Evolutionary conservation across 1,140 invertebrate species (phyloP), one percentile per base, ranked within the genome.

Genomic region (roundworm (Caenorhabditis elegans)): DNA sequence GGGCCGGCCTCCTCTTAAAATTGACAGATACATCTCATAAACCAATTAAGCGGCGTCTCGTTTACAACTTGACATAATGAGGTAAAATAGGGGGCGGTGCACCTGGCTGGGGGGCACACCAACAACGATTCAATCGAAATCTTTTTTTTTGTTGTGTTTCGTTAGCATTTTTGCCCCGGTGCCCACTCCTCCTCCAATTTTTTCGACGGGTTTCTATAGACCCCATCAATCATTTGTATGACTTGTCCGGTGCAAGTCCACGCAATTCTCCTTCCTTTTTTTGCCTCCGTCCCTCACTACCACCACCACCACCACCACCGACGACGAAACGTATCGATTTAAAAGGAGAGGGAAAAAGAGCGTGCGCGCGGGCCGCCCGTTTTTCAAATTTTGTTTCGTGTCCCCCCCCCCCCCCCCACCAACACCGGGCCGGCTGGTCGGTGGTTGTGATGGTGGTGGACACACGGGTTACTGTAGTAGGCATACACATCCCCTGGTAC

Each of bases 211-310:
- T 70, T 70, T 70, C 60, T 34, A 70, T 70, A 70, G 34, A 70
- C 60, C 60, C 39, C 60, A 70, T 70, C 60, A 70, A 70, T 70
- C 60, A 70, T 70, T 70, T 70, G 60, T 70, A 70, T 70, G 60
- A 70, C 60, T 70, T 70, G 60, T 70, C 60, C 60, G 60, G 60
- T 70, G 60, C 60, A 70, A 60, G 53, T 60, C 53, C 53, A 60
- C 28, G 60, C 60, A 39, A 43, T 70, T 39, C 60, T 22, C 17
- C n/a, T 34, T 39, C 34, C 60, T 39, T 70, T 22, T 6, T 70
- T 70, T 31, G 19, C 26, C 34, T 15, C 19, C 34, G 34, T 70
- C 60, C 34, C n/a, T 39, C 13, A 22, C 31, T 13, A 51, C 49
- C 49, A 24, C 19, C 19, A 6, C 19, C n/a, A n/a, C 34, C 15